phyloP scores from a whole-genome alignment of 2,797 vertebrate genomes.

The Nannoperca obscura region DNA sequence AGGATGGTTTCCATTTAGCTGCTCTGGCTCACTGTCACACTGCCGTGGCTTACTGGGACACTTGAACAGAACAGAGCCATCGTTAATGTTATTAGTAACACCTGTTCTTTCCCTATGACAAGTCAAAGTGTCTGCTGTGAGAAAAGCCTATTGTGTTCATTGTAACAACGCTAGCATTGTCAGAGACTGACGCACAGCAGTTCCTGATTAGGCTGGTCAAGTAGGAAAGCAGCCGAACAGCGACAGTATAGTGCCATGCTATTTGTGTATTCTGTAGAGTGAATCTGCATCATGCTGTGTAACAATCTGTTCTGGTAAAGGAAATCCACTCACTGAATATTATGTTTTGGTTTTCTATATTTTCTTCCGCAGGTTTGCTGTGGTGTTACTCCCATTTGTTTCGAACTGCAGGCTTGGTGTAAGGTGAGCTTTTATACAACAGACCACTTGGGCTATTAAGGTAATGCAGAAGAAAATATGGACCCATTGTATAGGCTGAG shows the following conservation, averaged over 20 bases:
- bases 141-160: conserved; percentile 14
- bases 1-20: neutral
- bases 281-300: conserved; percentile 48
- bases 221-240: conserved; percentile 10
- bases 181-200: conserved; percentile 20
- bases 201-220: conserved; percentile 11
- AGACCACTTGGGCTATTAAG: neutral
- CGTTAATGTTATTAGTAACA: conserved; percentile 9
- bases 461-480: neutral
- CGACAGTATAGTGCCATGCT: conserved; percentile 1
- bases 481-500: neutral
- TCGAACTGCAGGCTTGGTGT: conserved; percentile 21
- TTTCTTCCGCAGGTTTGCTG: conserved; percentile 33
- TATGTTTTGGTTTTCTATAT: conserved; percentile 31
- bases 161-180: conserved; percentile 28
- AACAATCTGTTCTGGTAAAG: conserved; percentile 40
- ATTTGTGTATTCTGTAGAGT: conserved; percentile 25
- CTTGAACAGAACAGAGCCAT: neutral
- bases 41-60: neutral
- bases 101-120: neutral
- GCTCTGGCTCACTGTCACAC: conserved; percentile 1
- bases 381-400: conserved; percentile 12
- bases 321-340: conserved; percentile 35
- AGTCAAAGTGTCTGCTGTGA: conserved; percentile 10
- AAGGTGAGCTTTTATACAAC: conserved; percentile 30